Base-by-base conservation (phyloP, 2,797 vertebrate species). In the Lepilemur septentrionalis region DNA sequence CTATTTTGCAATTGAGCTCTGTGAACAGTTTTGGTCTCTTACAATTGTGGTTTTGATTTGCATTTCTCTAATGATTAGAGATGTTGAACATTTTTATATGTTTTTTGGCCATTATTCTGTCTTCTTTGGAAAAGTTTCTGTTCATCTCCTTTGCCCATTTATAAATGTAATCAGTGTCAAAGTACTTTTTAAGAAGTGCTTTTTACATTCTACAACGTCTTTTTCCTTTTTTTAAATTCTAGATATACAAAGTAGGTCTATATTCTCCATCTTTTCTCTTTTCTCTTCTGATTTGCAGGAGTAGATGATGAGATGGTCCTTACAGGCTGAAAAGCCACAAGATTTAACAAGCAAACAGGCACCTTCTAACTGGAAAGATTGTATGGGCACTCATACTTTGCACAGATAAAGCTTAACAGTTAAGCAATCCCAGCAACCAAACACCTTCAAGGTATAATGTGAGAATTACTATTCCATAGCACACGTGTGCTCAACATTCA, bases 331-430 rank as follows among this genome's bases (percentile, higher is more conserved):
- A 22, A 91, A 65, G 25, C 9, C 55, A 59, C 4, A 75, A 46
- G 9, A 63, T 59, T 35, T 32, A 67, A 67, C 4, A 81, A 94
- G 17, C 18, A 30, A 73, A 20, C 17, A 41, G 17, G 2, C 0
- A 73, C 3, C 20, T 78, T 14, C 30, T 50, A 57, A 81, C 3
- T 59, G 30, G 23, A 61, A 57, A 30, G 22, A 30, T n/a, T 25
- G 0, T 13, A 50, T 48, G 28, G 14, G 8, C 4, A 3, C 7
- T n/a, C 2, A 1, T 79, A 35, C 4, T 3, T 7, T 82, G 2
- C 13, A 46, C 67, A 22, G 72, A 61, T 25, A 17, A 86, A 8
- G 3, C 17, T 43, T n/a, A 70, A 30, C 1, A 78, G 43, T 48
- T 30, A 38, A n/a, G 15, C 32, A 79, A 85, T n/a, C 4, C 22